phyloP scores from a whole-genome alignment of 1,140 invertebrate species.

The Camponotus floridanus region DNA sequence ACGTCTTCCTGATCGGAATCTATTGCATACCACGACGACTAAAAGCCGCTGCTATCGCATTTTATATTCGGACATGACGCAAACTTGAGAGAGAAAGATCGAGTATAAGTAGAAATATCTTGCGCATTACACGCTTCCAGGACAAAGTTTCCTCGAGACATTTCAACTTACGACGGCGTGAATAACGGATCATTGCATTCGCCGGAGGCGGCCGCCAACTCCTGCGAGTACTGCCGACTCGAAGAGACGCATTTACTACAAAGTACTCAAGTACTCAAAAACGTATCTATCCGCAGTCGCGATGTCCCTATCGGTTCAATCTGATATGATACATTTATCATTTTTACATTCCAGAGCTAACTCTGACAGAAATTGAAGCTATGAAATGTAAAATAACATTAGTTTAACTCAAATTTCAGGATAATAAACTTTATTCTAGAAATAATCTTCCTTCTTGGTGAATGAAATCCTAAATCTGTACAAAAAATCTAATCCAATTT shows the following conservation, averaged over 20 bases:
- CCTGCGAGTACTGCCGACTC: slow-evolving; percentile 34
- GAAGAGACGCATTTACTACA: slow-evolving; percentile 45
- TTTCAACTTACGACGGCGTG: slow-evolving; percentile 60
- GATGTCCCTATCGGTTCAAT: neutral
- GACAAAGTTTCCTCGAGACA: slow-evolving; percentile 56
- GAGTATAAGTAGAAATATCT: slow-evolving; percentile 56
- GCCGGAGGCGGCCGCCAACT: slow-evolving; percentile 48
- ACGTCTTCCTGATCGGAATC: slow-evolving; percentile 29
- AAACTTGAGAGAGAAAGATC: slow-evolving; percentile 24
- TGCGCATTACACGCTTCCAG: slow-evolving; percentile 42
- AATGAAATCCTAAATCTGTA: neutral
- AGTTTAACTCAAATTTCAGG: neutral
- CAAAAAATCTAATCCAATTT: neutral
- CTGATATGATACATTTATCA: slow-evolving; percentile 6
- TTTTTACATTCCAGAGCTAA: neutral
- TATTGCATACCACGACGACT: slow-evolving; percentile 30
- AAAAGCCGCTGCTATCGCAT: slow-evolving; percentile 44
- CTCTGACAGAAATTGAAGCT: neutral
- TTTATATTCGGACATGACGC: slow-evolving; percentile 48
- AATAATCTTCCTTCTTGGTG: neutral
- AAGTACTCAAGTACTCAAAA: slow-evolving; percentile 44
- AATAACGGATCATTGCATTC: slow-evolving; percentile 71
- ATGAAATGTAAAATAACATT: neutral
- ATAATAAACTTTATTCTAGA: neutral
- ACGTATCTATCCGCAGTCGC: slow-evolving; percentile 12